Conservation (phyloP, 2,888 invertebrate species). For the Onthophagus sagittarius region DNA sequence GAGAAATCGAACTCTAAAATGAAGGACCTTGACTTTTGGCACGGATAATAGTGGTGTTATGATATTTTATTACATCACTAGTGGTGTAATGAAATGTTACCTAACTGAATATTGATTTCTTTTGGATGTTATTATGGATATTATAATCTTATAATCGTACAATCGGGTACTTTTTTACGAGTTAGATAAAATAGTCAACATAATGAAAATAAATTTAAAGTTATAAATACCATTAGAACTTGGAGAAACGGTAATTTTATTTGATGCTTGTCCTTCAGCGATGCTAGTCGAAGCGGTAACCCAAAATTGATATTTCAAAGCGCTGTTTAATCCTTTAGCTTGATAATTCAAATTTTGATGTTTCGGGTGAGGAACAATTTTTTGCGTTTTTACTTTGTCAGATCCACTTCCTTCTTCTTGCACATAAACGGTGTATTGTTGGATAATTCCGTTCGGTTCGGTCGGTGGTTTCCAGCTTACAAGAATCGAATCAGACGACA, state of each 20-base stretch:
- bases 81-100: no score
- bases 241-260: slow-evolving; percentile 80
- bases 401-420: slow-evolving; percentile 57
- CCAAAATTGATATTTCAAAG: slow-evolving; percentile 88
- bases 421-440: slow-evolving; percentile 89
- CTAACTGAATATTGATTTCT: no score
- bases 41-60: no score
- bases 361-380: slow-evolving; percentile 72
- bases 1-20: no score
- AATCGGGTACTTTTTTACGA: no score
- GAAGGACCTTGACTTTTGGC: no score
- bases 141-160: no score
- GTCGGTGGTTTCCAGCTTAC: slow-evolving; percentile 92
- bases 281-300: slow-evolving; percentile 92
- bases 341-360: slow-evolving; percentile 70
- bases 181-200: no score
- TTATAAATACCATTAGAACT: slow-evolving; percentile 70
- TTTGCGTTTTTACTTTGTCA: slow-evolving; percentile 62
- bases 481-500: slow-evolving; percentile 86
- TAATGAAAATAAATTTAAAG: no score
- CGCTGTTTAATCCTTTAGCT: slow-evolving; percentile 75
- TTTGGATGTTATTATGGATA: no score
- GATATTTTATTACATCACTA: no score
- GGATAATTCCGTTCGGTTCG: slow-evolving; percentile 89
- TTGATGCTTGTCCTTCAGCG: slow-evolving; percentile 89